A percentile compares a stretch with the other conserved stretches of the same genome.
These are phyloP conservation scores for Globicephala melas DNA, from an alignment of 2,113 vertebrate genomes.

Conservation along the genomic window DNA sequence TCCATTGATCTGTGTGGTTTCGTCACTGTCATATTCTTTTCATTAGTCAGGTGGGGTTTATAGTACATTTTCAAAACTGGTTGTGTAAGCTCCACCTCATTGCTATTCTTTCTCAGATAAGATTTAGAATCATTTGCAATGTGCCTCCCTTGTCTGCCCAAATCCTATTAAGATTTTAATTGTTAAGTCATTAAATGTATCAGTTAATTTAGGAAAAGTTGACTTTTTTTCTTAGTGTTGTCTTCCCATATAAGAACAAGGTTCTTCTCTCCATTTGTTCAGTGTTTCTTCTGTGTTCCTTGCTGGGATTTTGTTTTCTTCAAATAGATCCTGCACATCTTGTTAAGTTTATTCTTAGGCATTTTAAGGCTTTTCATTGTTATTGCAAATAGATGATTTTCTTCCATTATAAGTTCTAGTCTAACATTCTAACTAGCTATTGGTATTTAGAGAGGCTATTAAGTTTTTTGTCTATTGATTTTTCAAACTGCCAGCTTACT, in stretches of 20 bases:
- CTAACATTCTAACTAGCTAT: neutral
- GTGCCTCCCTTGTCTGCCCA: neutral
- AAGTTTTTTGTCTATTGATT: neutral
- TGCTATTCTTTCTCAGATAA: neutral
- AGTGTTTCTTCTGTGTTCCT: neutral
- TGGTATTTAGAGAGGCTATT: neutral
- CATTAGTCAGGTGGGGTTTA: neutral
- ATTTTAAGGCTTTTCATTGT: neutral
- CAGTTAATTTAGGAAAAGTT: neutral
- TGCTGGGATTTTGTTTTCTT: slow-evolving; percentile 11
- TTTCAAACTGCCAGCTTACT: neutral
- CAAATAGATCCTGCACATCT: neutral
- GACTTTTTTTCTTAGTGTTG: neutral
- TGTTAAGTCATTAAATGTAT: neutral
- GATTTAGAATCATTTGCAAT: neutral
- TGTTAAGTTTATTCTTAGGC: neutral
- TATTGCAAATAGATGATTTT: neutral
- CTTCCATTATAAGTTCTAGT: neutral
- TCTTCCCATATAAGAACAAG: neutral
- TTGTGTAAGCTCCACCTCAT: neutral
- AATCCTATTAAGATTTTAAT: neutral
- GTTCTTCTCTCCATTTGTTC: neutral
- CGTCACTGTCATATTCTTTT: neutral
- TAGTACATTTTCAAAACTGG: neutral
- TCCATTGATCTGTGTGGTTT: neutral